Evolutionary conservation across 2,113 vertebrate genomes (phyloP), one percentile per base, ranked within the genome.

Genomic region (Eudorcas thomsonii): DNA sequence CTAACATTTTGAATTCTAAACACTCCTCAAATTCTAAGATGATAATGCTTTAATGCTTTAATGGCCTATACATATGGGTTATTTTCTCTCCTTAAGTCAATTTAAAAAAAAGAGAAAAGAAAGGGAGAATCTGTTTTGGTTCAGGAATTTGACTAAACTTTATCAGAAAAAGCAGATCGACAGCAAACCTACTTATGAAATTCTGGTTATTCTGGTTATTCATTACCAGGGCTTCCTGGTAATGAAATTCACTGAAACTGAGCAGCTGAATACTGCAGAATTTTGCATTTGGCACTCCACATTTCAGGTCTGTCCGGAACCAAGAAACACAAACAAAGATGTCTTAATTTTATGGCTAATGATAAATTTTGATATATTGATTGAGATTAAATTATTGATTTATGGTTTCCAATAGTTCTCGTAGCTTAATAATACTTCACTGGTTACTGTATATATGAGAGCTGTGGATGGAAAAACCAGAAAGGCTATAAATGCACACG

Each of bases 61-160:
- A 92, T 89, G 67, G 11, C 30, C 30, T 45, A 81, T 82, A 67
- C 64, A 52, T 87, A 30, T 36, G 45, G 52, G 45, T 86, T 90
- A 86, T 17, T 85, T 43, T 50, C 39, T 88, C 19, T 62, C 77
- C 50, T 43, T 83, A 93, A 48, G 19, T 36, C 59, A 83, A 23
- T 94, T 67, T 10, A 23, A 21, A 11, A 23, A 21, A 71, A 88
- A 83, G 15, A 45, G 12, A 3, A 19, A 55, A 60, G 54, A 64
- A 87, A 60, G 21, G 16, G 92, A 94, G 50, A 89, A 64, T 86
- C 94, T 43, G 91, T 97, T 91, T 95, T 91, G 23, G 25, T 64
- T 94, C 43, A 88, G 28, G 60, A 96, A 57, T 86, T 97, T 95
- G 90, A 33, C 74, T 88, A 83, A 90, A 83, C 6, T 95, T 96